phyloP scores from a whole-genome alignment of 2,888 invertebrate genomes.

The Sinentomon sp. region DNA sequence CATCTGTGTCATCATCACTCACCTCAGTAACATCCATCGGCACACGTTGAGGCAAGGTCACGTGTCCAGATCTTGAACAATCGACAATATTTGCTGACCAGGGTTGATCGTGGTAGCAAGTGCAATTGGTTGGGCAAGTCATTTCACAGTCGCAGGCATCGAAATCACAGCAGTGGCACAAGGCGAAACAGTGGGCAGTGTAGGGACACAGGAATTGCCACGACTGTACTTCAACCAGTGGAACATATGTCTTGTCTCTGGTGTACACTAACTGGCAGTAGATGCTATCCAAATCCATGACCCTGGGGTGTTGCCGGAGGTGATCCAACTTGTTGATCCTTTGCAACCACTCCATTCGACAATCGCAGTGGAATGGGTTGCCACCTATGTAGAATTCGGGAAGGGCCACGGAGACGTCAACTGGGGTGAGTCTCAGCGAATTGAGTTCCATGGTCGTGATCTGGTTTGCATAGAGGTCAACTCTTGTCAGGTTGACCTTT shows the following conservation, averaged over 20 bases:
- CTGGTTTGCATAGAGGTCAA: slow-evolving; percentile 75
- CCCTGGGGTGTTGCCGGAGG: slow-evolving; percentile 58
- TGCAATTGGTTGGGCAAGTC: slow-evolving; percentile 79
- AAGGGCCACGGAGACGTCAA: slow-evolving; percentile 40
- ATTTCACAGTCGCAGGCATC: slow-evolving; percentile 93
- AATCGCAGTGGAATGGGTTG: slow-evolving; percentile 81
- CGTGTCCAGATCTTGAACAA: slow-evolving; percentile 49
- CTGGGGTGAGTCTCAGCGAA: slow-evolving; percentile 51
- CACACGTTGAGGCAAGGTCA: slow-evolving; percentile 43
- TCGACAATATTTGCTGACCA: slow-evolving; percentile 83
- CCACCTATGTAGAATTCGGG: slow-evolving; percentile 80
- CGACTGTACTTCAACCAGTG: slow-evolving; percentile 59
- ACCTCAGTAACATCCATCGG: slow-evolving; percentile 74
- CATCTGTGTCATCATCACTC: too few species aligned
- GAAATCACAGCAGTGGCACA: slow-evolving; percentile 87
- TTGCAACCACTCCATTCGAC: slow-evolving; percentile 85
- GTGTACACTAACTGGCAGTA: slow-evolving; percentile 67
- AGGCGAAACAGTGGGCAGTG: slow-evolving; percentile 71
- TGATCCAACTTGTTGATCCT: slow-evolving; percentile 59
- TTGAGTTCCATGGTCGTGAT: slow-evolving; percentile 69
- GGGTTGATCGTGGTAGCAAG: slow-evolving; percentile 76
- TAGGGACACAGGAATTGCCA: slow-evolving; percentile 77
- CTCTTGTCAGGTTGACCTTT: slow-evolving; percentile 62
- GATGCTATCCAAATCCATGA: slow-evolving; percentile 66
- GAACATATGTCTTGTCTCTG: slow-evolving; percentile 51